Base-by-base conservation (phyloP, 1,140 invertebrate genomes). In the Psilanteris sp. region DNA sequence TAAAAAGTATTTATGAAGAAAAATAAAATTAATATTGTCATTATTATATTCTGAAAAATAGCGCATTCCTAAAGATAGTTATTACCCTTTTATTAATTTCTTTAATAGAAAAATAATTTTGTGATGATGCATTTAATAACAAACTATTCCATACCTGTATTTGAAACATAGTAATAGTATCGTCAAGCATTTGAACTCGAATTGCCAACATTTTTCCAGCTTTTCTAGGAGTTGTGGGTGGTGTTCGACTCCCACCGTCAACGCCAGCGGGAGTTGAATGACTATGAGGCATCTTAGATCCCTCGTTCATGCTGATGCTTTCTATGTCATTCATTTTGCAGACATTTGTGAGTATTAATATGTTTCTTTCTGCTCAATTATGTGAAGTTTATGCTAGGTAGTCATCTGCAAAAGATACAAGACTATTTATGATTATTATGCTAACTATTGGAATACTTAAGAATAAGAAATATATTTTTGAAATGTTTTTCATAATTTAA, bases 91-190 rank as follows among this genome's bases (percentile, higher is more conserved):
- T n/a, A n/a, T n/a, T n/a, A n/a, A n/a, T n/a, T n/a, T n/a, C n/a
- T n/a, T n/a, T n/a, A n/a, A n/a, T n/a, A n/a, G n/a, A n/a, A n/a
- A n/a, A n/a, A n/a, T n/a, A n/a, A n/a, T n/a, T n/a, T n/a, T n/a
- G n/a, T n/a, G n/a, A n/a, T n/a, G n/a, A n/a, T n/a, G n/a, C n/a
- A n/a, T n/a, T n/a, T n/a, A n/a, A n/a, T n/a, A n/a, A n/a, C n/a
- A n/a, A n/a, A n/a, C n/a, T n/a, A n/a, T n/a, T 27, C 3, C n/a
- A 62, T 83, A 96, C 95, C 94, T 96, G 95, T 68, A 96, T 94
- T 92, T 96, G 95, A 88, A 96, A 96, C 90, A 96, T 94, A 52
- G 95, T 96, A 82, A 95, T 91, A 14, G 93, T 92, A 87, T 96
- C 95, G 80, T 96, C 95, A 54, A 96, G 89, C 95, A 96, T 96